Conservation (phyloP, 2,888 invertebrate genomes). For the Polymixis flavicincta region DNA sequence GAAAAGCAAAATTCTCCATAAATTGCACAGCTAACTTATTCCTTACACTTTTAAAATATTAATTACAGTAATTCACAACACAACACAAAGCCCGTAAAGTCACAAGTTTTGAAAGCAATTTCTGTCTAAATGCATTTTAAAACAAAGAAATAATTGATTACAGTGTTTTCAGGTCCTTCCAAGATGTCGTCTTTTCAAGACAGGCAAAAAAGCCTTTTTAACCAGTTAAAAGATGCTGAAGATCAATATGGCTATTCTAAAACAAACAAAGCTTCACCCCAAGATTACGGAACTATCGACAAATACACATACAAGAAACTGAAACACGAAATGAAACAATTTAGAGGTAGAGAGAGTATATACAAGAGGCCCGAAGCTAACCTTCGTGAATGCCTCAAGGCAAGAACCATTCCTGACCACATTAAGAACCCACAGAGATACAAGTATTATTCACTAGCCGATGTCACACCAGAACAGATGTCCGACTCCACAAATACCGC, state of each 20-base stretch:
- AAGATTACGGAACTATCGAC: constrained; percentile 80
- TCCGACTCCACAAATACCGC: constrained; percentile 94
- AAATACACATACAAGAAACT: constrained; percentile 81
- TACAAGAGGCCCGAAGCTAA: constrained; percentile 94
- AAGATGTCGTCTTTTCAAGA: constrained; percentile 88
- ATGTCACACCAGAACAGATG: constrained; percentile 94
- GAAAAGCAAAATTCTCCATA: background rate
- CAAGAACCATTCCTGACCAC: constrained; percentile 84
- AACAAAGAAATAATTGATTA: constrained; percentile 4
- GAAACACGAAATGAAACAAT: constrained; percentile 91
- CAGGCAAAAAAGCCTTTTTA: constrained; percentile 93
- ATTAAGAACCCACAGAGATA: constrained; percentile 95
- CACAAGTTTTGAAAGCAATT: background rate
- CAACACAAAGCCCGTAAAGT: background rate
- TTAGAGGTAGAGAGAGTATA: constrained; percentile 94
- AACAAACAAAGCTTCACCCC: constrained; percentile 77
- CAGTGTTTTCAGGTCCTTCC: constrained; percentile 31
- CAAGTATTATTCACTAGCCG: constrained; percentile 94
- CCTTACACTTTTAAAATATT: background rate
- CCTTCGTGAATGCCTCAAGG: constrained; percentile 90
- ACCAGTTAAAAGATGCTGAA: constrained; percentile 92
- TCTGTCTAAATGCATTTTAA: no score
- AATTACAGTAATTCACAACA: background rate
- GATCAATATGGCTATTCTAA: constrained; percentile 86
- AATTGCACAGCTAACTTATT: background rate